Base-by-base conservation (phyloP, 1,140 invertebrate genomes). In the Tigriopus japonicus region DNA sequence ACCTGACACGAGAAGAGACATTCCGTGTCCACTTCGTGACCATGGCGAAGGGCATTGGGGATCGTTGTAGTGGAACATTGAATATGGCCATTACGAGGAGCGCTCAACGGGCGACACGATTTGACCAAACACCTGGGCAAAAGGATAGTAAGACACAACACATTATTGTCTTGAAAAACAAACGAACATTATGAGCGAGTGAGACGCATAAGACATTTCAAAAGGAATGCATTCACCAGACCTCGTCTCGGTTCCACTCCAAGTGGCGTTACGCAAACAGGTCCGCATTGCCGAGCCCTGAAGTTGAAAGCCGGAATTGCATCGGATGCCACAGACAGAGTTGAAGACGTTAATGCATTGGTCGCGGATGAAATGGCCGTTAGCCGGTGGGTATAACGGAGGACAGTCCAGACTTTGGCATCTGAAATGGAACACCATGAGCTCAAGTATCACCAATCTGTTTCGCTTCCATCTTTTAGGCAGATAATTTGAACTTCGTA, bases 241-340 rank as follows among this genome's bases (percentile, higher is more conserved):
- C 15, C 45, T 51, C 28, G 28, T 35, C 28, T 35, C 28, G 14
- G 71, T 71, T 1, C 83, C 83, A 13, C 78, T 81, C 83, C 83
- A 85, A 7, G 69, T 73, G 1, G 80, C 81, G 68, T 81, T 60
- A n/a, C 42, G 58, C 42, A 60, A 28, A 60, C 58, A 60, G 6
- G 51, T n/a, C 75, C 56, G 76, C 75, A 51, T 75, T 73, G 68
- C 82, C 84, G 75, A 79, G 0, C 82, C 82, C 10, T 70, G 68
- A 0, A 84, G 69, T 59, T 75, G 75, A 66, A 79, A 84, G 0
- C 82, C 82, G 19, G 80, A 75, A 60, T 76, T 73, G 67, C 83
- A 85, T 43, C 79, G 71, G 40, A 83, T 70, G 1, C 81, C 81
- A 69, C 83, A 85, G 0, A 81, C 82, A 35, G 80, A 80, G 67